phyloP scores from a whole-genome alignment of 2,888 invertebrate species.

The Sphaerolaimus hirsutus region DNA sequence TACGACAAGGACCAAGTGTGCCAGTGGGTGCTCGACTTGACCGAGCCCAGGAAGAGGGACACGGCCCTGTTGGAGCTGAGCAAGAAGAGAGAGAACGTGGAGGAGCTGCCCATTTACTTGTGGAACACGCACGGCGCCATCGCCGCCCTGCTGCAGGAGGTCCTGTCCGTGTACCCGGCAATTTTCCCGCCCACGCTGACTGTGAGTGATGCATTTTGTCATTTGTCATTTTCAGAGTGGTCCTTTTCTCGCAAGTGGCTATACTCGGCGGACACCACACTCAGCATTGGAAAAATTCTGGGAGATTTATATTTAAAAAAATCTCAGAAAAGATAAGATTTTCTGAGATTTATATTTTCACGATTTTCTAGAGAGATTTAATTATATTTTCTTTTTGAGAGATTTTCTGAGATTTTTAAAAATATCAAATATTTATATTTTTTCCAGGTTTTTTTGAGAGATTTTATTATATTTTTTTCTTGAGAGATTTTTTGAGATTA shows the following conservation, averaged over 20 bases:
- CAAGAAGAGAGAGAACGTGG: constrained; percentile 63
- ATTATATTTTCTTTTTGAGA: too few relatives aligned
- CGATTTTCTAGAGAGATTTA: too few relatives aligned
- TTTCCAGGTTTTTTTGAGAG: too few relatives aligned
- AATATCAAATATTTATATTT: too few relatives aligned
- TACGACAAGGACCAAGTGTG: constrained; percentile 63
- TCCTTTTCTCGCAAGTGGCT: background rate
- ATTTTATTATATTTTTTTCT: too few relatives aligned
- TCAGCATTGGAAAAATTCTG: too few relatives aligned
- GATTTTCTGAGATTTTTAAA: too few relatives aligned
- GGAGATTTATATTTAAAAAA: too few relatives aligned
- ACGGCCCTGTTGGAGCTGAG: constrained; percentile 80
- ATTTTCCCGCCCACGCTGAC: constrained; percentile 91
- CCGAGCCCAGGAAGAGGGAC: constrained; percentile 77
- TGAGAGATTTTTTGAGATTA: too few relatives aligned
- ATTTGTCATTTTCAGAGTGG: background rate
- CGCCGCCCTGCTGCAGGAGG: constrained; percentile 70
- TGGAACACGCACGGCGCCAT: constrained; percentile 97
- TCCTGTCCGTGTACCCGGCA: constrained; percentile 89
- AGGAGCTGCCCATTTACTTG: constrained; percentile 86
- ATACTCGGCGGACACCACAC: too few relatives aligned
- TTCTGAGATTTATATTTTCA: too few relatives aligned
- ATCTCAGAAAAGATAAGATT: too few relatives aligned
- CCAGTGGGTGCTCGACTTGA: constrained; percentile 69
- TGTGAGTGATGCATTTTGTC: constrained; percentile 28